Evolutionary conservation across 2,888 invertebrate species (phyloP).

Genomic region (Uloborus plumipes): DNA sequence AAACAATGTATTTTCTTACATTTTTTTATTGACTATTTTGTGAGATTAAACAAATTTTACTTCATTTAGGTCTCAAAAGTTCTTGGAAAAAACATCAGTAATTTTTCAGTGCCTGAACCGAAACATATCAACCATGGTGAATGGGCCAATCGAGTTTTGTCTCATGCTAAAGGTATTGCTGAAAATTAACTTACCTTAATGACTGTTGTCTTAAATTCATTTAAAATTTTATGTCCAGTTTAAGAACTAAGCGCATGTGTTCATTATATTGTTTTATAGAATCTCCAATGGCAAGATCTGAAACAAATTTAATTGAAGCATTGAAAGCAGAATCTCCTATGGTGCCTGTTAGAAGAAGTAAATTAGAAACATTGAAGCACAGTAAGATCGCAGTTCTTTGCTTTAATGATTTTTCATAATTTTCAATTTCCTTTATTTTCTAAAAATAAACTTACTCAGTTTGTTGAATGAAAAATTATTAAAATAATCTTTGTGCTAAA

Average conservation of each 20-base stretch:
- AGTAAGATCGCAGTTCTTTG: constrained; percentile 17
- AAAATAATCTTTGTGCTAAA: too few species aligned
- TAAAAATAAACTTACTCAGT: background rate
- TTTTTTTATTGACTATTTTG: too few species aligned
- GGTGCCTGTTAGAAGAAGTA: constrained; percentile 26
- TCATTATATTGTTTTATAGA: constrained; percentile 4
- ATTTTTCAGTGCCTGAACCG: constrained; percentile 21
- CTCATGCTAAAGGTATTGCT: constrained; percentile 49
- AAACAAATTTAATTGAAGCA: constrained; percentile 51
- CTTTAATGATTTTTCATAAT: background rate
- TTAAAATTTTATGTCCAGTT: background rate
- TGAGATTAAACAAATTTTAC: too few species aligned
- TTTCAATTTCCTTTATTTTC: background rate
- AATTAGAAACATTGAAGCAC: constrained; percentile 39
- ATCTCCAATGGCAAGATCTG: constrained; percentile 57
- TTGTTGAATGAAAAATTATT: too few species aligned
- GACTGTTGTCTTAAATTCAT: background rate
- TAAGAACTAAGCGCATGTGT: background rate
- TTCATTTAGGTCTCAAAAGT: too few species aligned
- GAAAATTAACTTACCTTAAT: too few species aligned
- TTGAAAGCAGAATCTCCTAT: constrained; percentile 33
- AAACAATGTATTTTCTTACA: too few species aligned
- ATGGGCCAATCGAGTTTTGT: constrained; percentile 54
- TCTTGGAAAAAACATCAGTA: constrained; percentile 9
- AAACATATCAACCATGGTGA: constrained; percentile 50